A percentile compares a stretch with the other conserved stretches of the same genome.
Evolutionary conservation across 2,888 invertebrate genomes (phyloP).

Genomic region (Lasioglossum oenotherae): DNA sequence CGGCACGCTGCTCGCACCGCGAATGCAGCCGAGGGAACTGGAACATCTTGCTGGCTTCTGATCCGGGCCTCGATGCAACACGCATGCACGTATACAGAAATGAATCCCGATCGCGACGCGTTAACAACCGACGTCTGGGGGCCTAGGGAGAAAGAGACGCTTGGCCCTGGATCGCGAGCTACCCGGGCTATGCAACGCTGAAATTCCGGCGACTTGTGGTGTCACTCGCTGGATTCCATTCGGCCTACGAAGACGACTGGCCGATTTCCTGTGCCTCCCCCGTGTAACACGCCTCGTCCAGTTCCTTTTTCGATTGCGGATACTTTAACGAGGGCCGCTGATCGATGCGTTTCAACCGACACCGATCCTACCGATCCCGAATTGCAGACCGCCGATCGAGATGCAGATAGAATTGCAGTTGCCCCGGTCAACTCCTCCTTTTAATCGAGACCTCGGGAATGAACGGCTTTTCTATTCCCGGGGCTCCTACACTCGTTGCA

Average conservation of each 20-base stretch:
- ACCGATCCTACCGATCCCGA: conserved; percentile 21
- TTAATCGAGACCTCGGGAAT: conserved; percentile 1
- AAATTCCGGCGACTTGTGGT: conserved; percentile 76
- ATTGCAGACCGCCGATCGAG: conserved; percentile 22
- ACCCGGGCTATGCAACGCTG: conserved; percentile 74
- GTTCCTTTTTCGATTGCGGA: conserved; percentile 34
- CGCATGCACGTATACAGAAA: conserved; percentile 56
- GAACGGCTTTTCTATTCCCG: conserved; percentile 40
- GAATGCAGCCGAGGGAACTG: conserved; percentile 74
- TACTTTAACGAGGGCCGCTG: conserved; percentile 48
- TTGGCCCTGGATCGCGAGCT: conserved; percentile 67
- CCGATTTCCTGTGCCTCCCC: conserved; percentile 64
- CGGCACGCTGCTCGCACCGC: conserved; percentile 74
- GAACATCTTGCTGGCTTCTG: conserved; percentile 66
- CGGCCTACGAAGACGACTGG: conserved; percentile 62
- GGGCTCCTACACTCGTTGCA: background rate
- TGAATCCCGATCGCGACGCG: conserved; percentile 56
- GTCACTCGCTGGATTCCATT: conserved; percentile 73
- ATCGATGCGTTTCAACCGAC: conserved; percentile 35
- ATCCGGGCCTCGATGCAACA: conserved; percentile 60
- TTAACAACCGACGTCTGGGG: conserved; percentile 37
- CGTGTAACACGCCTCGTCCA: conserved; percentile 3
- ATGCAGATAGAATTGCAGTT: conserved; percentile 36
- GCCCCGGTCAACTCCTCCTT: conserved; percentile 14
- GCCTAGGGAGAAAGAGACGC: conserved; percentile 53